These are phyloP conservation scores for Leptocoma aspasia DNA, from an alignment of 2,113 vertebrate species.

Conservation along the genomic window DNA sequence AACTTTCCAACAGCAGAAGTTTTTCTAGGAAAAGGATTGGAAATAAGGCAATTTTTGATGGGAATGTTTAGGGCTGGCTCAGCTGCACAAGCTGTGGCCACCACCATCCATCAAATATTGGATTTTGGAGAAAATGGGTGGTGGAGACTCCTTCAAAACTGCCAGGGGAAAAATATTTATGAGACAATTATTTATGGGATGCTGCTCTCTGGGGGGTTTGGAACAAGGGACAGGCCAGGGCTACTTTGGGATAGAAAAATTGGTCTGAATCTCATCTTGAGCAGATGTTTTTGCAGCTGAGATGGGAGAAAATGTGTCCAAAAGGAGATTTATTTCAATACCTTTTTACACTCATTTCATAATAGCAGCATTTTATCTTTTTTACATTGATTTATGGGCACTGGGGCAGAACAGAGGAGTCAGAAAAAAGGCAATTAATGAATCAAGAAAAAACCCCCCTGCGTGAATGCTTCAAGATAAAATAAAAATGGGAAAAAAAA, in stretches of 20 bases:
- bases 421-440: conserved; percentile 65
- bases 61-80: not conserved
- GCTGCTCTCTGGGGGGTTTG: not conserved
- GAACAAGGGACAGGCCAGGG: not conserved
- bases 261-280: not conserved
- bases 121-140: not conserved
- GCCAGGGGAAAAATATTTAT: not conserved
- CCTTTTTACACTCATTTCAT: conserved; percentile 59
- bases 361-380: conserved; percentile 69
- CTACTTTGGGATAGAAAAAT: not conserved
- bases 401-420: conserved; percentile 57
- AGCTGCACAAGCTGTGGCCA: not conserved
- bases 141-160: not conserved
- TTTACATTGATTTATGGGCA: conserved; percentile 68
- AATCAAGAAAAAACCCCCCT: not conserved
- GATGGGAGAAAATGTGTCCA: not conserved
- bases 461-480: not conserved
- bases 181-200: not conserved
- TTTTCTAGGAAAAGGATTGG: not conserved
- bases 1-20: fast-evolving
- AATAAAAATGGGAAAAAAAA: not conserved
- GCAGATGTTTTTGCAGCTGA: not conserved
- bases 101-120: not conserved
- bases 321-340: conserved; percentile 63
- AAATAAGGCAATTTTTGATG: not conserved